Base-by-base conservation (phyloP, 2,113 vertebrate genomes). In the Cariama cristata region DNA sequence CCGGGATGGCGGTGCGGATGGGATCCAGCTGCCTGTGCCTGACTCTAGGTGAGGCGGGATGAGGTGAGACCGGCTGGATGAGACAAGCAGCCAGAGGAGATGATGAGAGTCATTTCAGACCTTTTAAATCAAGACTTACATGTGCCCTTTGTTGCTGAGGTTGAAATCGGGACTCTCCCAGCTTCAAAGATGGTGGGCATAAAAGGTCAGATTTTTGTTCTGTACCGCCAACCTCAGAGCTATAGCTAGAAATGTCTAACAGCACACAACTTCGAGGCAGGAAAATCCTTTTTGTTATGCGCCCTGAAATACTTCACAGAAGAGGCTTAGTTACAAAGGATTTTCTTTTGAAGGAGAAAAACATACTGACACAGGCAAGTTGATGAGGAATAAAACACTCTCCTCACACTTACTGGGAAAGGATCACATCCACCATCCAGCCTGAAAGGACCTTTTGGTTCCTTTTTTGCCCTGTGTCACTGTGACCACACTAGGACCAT, bases 81-180 rank as follows among this genome's bases (percentile, higher is more conserved):
- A 93, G 77, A 81, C 26, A 85, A 55, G 90, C 73, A 84, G 83
- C 40, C 40, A 74, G 55, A 73, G 44, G 14, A 82, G 81, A 86
- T 69, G 86, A 88, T 79, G 66, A 90, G 64, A 79, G 35, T 56
- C 1, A 28, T 86, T 94, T 96, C 82, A 92, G 85, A 75, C 66
- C 88, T 92, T 93, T 90, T 90, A 94, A 92, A 95, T 93, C 88
- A 93, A 94, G 74, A 44, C 24, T 47, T 90, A 72, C 40, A 52
- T 4, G 33, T 72, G 49, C 44, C 56, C 62, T 94, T 90, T 92
- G 40, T n/a, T 90, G 74, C 49, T 6, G 58, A 86, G 47, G 33
- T 30, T 81, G 83, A 94, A 84, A 91, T 47, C 1, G 8, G 60
- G 89, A 86, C 38, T 14, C 15, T 80, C 55, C 21, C 55, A 67